Evolutionary conservation across 2,888 invertebrate species (phyloP).

Genomic region (Spatulosminthurus flaviceps): DNA sequence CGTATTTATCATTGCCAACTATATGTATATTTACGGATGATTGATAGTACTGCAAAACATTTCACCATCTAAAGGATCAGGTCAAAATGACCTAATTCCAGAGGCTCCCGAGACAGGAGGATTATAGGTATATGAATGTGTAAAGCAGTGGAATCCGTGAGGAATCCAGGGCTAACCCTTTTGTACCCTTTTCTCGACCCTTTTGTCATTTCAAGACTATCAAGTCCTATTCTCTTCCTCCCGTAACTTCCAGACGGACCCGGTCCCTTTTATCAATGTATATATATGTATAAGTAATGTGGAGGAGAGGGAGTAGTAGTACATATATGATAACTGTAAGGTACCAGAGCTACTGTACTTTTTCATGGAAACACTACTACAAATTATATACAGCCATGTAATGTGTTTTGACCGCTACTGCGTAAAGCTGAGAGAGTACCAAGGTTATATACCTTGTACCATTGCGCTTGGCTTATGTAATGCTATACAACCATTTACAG

Average conservation of each 20-base stretch:
- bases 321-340: too few relatives aligned
- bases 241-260: neutral
- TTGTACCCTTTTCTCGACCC: neutral
- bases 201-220: constrained; percentile 21
- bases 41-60: constrained; percentile 9
- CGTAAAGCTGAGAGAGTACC: neutral
- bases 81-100: constrained; percentile 15
- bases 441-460: neutral
- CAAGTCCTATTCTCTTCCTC: constrained; percentile 18
- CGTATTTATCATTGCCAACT: too few relatives aligned
- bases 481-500: constrained; percentile 28
- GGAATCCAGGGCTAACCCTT: neutral
- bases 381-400: neutral
- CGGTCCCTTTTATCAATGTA: neutral
- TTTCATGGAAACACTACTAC: too few relatives aligned
- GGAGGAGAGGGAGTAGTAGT: too few relatives aligned
- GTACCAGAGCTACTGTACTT: too few relatives aligned
- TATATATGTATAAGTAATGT: neutral
- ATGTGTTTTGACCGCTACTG: neutral
- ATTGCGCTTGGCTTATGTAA: constrained; percentile 29
- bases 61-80: neutral
- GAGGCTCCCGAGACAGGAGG: neutral
- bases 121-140: neutral
- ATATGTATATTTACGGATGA: neutral
- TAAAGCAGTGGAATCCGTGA: neutral